Conservation (phyloP, 2,113 vertebrate genomes). For the Centropus bengalensis region DNA sequence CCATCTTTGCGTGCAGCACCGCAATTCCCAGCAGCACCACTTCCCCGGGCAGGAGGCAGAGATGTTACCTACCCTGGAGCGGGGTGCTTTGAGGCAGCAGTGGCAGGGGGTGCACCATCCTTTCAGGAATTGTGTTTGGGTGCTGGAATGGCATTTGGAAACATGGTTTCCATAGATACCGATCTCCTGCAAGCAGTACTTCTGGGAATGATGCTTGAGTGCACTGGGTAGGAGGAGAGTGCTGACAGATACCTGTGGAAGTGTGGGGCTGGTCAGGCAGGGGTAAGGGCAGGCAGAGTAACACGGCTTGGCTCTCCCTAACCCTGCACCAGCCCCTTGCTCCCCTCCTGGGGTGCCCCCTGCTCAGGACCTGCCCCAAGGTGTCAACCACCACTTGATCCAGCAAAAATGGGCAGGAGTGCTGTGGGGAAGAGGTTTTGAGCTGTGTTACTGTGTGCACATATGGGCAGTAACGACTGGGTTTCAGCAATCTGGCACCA, state of each 20-base stretch:
- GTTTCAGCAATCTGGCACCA: not conserved
- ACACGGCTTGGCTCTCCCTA: not conserved
- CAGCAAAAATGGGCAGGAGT: not conserved
- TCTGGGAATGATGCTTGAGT: not conserved
- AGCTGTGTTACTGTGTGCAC: not conserved
- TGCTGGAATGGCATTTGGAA: constrained; percentile 6
- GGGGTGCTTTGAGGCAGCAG: not conserved
- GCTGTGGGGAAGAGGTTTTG: not conserved
- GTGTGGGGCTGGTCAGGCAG: not conserved
- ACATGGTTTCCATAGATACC: constrained; percentile 62
- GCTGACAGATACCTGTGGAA: not conserved
- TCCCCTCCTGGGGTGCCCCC: not conserved
- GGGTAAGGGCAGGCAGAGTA: not conserved
- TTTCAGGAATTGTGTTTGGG: not conserved
- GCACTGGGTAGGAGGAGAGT: not conserved
- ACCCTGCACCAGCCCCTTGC: not conserved
- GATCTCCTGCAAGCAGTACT: accelerated
- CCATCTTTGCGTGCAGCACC: accelerated
- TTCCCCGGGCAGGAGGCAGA: not conserved
- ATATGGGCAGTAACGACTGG: not conserved
- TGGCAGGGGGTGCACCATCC: not conserved
- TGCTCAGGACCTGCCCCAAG: not conserved
- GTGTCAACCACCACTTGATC: not conserved
- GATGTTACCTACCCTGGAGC: not conserved
- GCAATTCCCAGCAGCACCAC: accelerated